Evolutionary conservation across 2,113 vertebrate species (phyloP).

Genomic region (Riparia riparia): DNA sequence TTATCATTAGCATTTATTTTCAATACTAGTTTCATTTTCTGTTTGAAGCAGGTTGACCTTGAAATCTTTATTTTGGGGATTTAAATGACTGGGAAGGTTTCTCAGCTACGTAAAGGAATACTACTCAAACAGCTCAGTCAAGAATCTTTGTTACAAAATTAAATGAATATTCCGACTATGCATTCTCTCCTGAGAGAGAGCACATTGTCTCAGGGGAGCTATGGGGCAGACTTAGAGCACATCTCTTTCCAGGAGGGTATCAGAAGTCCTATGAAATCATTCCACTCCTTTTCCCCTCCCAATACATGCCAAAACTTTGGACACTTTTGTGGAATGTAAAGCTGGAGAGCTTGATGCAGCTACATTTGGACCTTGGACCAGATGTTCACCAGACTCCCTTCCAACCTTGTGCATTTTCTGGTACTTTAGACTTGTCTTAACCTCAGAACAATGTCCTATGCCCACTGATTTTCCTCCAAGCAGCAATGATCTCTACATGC

Average conservation of each 20-base stretch:
- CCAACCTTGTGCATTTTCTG: background rate
- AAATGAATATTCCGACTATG: background rate
- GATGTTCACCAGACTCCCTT: background rate
- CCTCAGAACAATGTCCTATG: background rate
- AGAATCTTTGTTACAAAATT: background rate
- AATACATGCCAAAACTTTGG: accelerated
- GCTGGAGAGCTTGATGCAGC: background rate
- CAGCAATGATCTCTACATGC: background rate
- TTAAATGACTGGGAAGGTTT: background rate
- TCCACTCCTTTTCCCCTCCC: background rate
- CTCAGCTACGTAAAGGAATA: background rate
- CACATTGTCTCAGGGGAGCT: background rate
- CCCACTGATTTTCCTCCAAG: background rate
- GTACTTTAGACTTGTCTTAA: background rate
- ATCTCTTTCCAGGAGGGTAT: background rate
- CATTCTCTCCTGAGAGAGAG: background rate
- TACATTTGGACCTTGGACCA: background rate
- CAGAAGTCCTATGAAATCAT: background rate
- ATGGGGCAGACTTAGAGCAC: background rate
- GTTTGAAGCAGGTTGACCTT: background rate
- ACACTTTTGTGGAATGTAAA: background rate
- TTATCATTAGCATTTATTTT: constrained; percentile 9
- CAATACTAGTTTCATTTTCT: background rate
- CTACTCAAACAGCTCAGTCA: background rate
- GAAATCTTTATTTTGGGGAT: background rate